Conservation (phyloP, 2,113 vertebrate genomes). For the Himantopus leucocephalus region DNA sequence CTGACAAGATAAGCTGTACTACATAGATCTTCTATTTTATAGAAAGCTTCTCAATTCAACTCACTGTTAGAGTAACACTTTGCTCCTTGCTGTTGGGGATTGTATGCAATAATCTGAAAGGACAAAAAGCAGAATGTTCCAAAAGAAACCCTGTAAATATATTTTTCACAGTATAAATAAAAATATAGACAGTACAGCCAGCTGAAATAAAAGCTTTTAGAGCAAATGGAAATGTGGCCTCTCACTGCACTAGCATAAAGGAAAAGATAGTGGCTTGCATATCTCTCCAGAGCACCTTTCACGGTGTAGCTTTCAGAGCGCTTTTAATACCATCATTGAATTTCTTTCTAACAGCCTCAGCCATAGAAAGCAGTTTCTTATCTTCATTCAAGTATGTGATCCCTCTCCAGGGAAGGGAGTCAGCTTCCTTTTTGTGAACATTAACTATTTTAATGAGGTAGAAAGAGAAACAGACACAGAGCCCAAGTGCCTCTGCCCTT, state of each 20-base stretch:
- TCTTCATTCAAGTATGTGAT: neutral
- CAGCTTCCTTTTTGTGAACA: neutral
- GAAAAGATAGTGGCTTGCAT: neutral
- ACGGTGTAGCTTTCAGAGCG: neutral
- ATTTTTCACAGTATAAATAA: neutral
- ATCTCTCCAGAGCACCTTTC: neutral
- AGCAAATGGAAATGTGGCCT: neutral
- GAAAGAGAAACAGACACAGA: neutral
- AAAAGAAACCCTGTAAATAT: neutral
- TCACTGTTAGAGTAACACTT: neutral
- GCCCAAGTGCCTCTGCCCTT: neutral
- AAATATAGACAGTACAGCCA: neutral
- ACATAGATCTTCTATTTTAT: neutral
- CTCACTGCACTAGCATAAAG: neutral
- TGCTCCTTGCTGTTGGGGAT: neutral
- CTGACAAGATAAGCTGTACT: neutral
- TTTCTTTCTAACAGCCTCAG: neutral
- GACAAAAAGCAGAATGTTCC: neutral
- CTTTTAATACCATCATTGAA: neutral
- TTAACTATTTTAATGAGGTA: neutral
- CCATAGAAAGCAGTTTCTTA: neutral
- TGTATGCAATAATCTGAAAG: neutral
- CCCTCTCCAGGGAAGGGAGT: neutral
- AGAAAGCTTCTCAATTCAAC: neutral
- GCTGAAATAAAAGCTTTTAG: neutral